Conservation (phyloP, 2,113 vertebrate species). For the Malaclemys terrapin region DNA sequence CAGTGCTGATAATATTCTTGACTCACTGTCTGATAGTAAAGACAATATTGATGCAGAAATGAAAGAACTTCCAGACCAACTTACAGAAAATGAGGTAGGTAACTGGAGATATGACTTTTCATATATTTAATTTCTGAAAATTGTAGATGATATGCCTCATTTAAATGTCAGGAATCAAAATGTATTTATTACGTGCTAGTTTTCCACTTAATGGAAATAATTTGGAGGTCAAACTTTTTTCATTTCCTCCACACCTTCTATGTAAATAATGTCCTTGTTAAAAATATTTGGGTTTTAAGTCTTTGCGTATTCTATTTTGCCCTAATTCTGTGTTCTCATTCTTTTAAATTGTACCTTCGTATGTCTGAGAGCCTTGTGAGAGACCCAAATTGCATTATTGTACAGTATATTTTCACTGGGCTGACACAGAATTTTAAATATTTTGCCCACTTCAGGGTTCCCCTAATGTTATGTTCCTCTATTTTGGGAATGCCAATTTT, state of each 20-base stretch:
- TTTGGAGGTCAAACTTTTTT: not conserved
- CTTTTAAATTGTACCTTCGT: not conserved
- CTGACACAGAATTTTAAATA: fast-evolving
- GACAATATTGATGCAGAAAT: slow-evolving; percentile 71
- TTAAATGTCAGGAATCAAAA: not conserved
- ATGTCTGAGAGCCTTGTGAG: not conserved
- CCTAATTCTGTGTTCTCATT: not conserved
- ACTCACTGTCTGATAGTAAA: slow-evolving; percentile 78
- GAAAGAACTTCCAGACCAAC: slow-evolving; percentile 76
- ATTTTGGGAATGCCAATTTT: not conserved
- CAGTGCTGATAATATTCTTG: slow-evolving; percentile 79
- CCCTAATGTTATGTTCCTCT: not conserved
- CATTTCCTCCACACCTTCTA: not conserved
- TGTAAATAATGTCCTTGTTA: not conserved
- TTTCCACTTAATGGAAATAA: not conserved
- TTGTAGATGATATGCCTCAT: not conserved
- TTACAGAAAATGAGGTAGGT: slow-evolving; percentile 78
- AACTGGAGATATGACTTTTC: slow-evolving; percentile 10
- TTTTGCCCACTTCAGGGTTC: not conserved
- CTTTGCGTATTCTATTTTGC: fast-evolving
- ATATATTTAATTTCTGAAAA: not conserved
- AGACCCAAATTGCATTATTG: not conserved
- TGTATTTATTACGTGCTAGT: not conserved
- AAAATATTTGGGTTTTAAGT: not conserved
- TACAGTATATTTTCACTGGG: not conserved